These are phyloP conservation scores for Chelon labrosus DNA, from an alignment of 2,797 vertebrate genomes.

Conservation along the genomic window DNA sequence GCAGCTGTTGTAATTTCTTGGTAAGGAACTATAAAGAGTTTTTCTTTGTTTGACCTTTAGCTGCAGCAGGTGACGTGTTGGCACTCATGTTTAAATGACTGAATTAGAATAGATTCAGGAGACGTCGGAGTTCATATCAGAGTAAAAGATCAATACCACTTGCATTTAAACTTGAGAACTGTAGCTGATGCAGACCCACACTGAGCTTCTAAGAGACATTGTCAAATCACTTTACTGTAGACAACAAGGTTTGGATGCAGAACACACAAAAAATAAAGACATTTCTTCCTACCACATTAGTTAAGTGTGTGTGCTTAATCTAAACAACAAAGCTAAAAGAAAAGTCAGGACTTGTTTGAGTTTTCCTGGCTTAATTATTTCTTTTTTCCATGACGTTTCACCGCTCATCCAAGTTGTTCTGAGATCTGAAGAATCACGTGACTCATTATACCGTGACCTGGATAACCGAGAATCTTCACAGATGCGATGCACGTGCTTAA, in stretches of 20 bases:
- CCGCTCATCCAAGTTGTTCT: too few relatives aligned
- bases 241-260: not conserved
- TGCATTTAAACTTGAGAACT: not conserved
- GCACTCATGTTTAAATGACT: conserved; percentile 1
- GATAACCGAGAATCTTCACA: too few relatives aligned
- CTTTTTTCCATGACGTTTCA: too few relatives aligned
- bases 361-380: too few relatives aligned
- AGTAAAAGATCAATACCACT: conserved; percentile 48
- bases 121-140: conserved; percentile 25
- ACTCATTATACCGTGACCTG: too few relatives aligned
- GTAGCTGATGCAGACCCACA: not conserved
- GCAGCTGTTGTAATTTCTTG: too few relatives aligned
- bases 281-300: not conserved
- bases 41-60: not conserved
- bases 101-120: conserved; percentile 52
- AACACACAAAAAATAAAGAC: not conserved
- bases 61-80: conserved; percentile 7
- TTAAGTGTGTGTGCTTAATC: not conserved
- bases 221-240: conserved; percentile 7
- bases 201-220: not conserved
- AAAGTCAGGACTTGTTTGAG: too few relatives aligned
- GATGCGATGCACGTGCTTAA: not conserved
- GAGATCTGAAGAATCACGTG: too few relatives aligned
- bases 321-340: too few relatives aligned
- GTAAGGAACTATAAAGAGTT: too few relatives aligned